phyloP scores from a whole-genome alignment of 2,797 vertebrate species.

The Sebastes iracundus region DNA sequence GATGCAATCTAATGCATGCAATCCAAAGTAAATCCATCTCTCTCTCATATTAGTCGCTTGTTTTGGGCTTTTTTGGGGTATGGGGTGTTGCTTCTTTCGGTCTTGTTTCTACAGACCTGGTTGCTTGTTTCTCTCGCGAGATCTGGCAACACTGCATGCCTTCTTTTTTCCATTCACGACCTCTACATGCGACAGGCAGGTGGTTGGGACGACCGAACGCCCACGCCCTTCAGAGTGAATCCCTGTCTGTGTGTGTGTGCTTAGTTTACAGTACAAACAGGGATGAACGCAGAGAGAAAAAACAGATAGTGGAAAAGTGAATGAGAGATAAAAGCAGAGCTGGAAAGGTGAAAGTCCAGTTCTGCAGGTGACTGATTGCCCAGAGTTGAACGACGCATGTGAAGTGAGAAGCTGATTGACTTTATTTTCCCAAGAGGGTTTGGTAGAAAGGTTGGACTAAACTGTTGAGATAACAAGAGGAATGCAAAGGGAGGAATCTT shows the following conservation, averaged over 20 bases:
- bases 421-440: neutral
- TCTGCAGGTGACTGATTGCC: slow-evolving; percentile 36
- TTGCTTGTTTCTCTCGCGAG: too few relatives aligned
- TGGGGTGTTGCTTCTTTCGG: too few relatives aligned
- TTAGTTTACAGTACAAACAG: slow-evolving; percentile 55
- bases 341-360: slow-evolving; percentile 60
- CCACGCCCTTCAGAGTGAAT: neutral
- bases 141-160: neutral
- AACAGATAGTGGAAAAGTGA: slow-evolving; percentile 30
- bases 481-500: slow-evolving; percentile 56
- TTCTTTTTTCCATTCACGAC: neutral
- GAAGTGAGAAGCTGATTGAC: slow-evolving; percentile 6
- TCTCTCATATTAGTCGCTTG: too few relatives aligned
- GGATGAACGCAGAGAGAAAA: neutral
- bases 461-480: slow-evolving; percentile 47
- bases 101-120: too few relatives aligned
- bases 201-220: neutral
- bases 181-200: neutral
- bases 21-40: too few relatives aligned
- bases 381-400: neutral
- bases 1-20: too few relatives aligned
- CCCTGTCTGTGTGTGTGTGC: neutral
- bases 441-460: neutral
- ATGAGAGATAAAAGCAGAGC: slow-evolving; percentile 39
- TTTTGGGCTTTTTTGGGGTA: too few relatives aligned